Evolutionary conservation across 2,113 vertebrate genomes (phyloP).

Genomic region (Eulacestoma nigropectus): DNA sequence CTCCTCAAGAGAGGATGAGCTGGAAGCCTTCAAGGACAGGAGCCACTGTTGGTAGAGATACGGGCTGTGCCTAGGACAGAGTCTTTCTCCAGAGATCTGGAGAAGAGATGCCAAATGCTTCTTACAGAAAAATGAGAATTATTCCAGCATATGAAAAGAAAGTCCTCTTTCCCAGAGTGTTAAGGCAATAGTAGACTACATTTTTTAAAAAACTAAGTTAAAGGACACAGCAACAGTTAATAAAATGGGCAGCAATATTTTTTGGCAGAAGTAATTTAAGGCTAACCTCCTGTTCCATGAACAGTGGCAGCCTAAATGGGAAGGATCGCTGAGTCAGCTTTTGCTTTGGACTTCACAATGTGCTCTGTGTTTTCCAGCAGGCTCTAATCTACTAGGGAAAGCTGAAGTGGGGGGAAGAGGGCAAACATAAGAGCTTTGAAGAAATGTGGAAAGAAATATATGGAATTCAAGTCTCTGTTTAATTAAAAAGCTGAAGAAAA

Average conservation of each 20-base stretch:
- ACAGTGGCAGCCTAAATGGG: not conserved
- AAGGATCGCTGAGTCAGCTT: slow-evolving; percentile 28
- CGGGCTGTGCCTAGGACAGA: not conserved
- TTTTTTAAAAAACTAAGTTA: not conserved
- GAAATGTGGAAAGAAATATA: not conserved
- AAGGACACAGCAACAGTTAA: slow-evolving; percentile 12
- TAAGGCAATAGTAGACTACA: not conserved
- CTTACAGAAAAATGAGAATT: not conserved
- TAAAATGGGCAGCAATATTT: slow-evolving; percentile 13
- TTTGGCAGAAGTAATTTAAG: slow-evolving; percentile 35
- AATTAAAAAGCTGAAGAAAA: not conserved
- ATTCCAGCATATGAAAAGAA: not conserved
- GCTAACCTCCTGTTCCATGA: slow-evolving; percentile 24
- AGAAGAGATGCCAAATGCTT: not conserved
- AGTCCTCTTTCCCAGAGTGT: not conserved
- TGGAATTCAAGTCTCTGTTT: not conserved
- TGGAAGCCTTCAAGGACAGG: not conserved
- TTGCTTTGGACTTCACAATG: slow-evolving; percentile 19
- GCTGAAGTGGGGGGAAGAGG: not conserved
- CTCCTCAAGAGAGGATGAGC: not conserved
- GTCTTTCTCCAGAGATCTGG: not conserved
- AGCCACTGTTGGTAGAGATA: fast-evolving
- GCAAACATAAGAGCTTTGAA: not conserved
- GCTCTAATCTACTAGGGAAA: not conserved
- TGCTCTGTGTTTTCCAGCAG: slow-evolving; percentile 35